A percentile compares a stretch with the other conserved stretches of the same genome.
phyloP scores from a whole-genome alignment of 1,140 invertebrate genomes.

The Holcopasites calliopsidis region DNA sequence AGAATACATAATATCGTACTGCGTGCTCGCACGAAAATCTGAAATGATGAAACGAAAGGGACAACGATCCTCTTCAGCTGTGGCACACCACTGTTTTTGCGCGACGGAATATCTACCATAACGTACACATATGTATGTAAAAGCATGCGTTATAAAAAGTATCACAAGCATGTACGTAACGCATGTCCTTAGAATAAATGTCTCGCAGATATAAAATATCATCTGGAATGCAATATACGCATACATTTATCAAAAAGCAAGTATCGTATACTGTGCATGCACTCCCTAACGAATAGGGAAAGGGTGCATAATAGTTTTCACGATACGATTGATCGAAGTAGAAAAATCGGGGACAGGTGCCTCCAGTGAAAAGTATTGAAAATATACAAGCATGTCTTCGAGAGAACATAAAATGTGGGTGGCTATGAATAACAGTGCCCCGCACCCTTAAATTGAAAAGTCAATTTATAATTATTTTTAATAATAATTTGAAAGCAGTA shows the following conservation, averaged over 20 bases:
- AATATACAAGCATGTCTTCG: too few relatives aligned
- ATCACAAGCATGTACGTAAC: constrained; percentile 28
- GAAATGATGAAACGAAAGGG: constrained; percentile 19
- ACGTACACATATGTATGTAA: constrained; percentile 16
- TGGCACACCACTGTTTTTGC: not conserved
- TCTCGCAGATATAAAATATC: constrained; percentile 74
- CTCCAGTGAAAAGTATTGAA: not conserved
- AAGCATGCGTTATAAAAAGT: constrained; percentile 57
- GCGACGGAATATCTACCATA: not conserved
- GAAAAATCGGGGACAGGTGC: too few relatives aligned
- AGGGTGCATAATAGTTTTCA: not conserved
- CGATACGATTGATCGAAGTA: not conserved
- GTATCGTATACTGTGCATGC: constrained; percentile 63
- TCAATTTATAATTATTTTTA: too few relatives aligned
- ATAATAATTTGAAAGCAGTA: too few relatives aligned
- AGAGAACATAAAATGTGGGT: too few relatives aligned
- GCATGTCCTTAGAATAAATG: constrained; percentile 60
- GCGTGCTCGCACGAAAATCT: constrained; percentile 1
- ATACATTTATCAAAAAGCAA: constrained; percentile 73
- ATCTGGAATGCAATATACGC: constrained; percentile 67
- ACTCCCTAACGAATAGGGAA: constrained; percentile 17
- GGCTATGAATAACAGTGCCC: too few relatives aligned
- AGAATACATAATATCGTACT: constrained; percentile 24
- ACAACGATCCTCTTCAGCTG: constrained; percentile 18
- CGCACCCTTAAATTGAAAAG: too few relatives aligned